phyloP scores from a whole-genome alignment of 1,140 invertebrate genomes.

The Coboldia fuscipes region DNA sequence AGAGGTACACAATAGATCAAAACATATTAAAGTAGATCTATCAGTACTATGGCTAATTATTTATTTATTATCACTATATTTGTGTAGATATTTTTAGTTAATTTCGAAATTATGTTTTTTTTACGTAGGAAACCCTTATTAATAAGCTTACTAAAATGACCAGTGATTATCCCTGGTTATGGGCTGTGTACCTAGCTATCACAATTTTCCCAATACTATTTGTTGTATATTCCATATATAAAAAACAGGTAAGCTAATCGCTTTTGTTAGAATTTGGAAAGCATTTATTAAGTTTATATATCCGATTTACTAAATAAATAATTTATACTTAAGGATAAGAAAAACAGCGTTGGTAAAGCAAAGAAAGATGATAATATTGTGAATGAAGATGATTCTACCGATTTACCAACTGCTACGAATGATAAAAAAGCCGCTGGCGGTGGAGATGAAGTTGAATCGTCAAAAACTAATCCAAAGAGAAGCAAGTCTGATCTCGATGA shows the following conservation, averaged over 20 bases:
- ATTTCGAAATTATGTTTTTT: conserved; percentile 10
- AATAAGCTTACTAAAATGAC: conserved; percentile 60
- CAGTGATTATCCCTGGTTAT: conserved; percentile 78
- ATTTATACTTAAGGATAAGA: conserved; percentile 24
- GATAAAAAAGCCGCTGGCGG: conserved; percentile 17
- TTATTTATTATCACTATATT: conserved; percentile 4
- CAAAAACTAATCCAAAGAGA: conserved; percentile 5
- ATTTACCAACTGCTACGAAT: conserved; percentile 18
- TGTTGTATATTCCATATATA: conserved; percentile 63
- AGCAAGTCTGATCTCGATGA: conserved; percentile 9
- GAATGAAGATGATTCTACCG: conserved; percentile 23
- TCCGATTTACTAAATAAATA: conserved; percentile 38
- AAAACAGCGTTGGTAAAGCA: conserved; percentile 9
- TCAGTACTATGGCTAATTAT: not conserved
- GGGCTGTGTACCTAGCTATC: conserved; percentile 64
- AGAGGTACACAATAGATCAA: conserved; percentile 29
- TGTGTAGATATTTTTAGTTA: conserved; percentile 7
- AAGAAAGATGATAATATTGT: conserved; percentile 22
- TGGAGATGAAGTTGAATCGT: not conserved
- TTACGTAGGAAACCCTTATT: conserved; percentile 55
- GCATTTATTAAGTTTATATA: conserved; percentile 7
- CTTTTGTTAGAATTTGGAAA: conserved; percentile 6
- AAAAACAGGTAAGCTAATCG: conserved; percentile 26
- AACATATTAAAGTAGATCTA: conserved; percentile 1
- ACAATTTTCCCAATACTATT: conserved; percentile 56